phyloP scores from a whole-genome alignment of 2,113 vertebrate species.

The Pteruthius melanotis region DNA sequence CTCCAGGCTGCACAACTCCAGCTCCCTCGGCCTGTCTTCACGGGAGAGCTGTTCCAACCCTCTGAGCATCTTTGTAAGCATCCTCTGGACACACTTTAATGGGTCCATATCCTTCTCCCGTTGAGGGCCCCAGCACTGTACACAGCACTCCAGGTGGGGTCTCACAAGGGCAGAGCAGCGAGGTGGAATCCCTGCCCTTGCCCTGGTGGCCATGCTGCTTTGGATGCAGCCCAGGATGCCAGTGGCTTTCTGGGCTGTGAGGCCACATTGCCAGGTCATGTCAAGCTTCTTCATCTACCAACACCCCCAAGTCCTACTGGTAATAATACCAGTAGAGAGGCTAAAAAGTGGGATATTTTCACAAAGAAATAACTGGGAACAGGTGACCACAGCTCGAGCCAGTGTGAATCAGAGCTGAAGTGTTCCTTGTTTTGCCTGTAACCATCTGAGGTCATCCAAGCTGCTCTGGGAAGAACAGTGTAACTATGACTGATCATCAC shows the following conservation, averaged over 20 bases:
- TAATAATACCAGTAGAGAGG: neutral
- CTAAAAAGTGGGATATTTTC: neutral
- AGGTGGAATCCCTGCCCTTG: rapidly evolving
- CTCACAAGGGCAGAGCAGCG: neutral
- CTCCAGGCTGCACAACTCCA: neutral
- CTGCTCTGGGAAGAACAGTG: neutral
- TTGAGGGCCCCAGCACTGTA: neutral
- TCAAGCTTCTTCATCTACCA: neutral
- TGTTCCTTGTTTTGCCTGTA: neutral
- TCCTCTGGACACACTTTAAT: neutral
- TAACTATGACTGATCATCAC: neutral
- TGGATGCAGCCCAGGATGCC: neutral
- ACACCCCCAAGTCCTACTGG: neutral
- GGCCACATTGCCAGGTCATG: rapidly evolving
- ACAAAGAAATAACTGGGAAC: neutral
- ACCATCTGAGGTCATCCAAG: neutral
- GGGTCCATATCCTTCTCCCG: neutral
- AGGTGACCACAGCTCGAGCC: neutral
- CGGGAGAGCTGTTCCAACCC: neutral
- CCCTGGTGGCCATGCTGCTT: neutral
- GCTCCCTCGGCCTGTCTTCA: neutral
- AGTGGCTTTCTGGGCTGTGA: neutral
- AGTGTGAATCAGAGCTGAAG: neutral
- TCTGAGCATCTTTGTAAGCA: no score
- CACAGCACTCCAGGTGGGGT: neutral